phyloP scores from a whole-genome alignment of 1,140 invertebrate species.

The Rhagoletis pomonella region DNA sequence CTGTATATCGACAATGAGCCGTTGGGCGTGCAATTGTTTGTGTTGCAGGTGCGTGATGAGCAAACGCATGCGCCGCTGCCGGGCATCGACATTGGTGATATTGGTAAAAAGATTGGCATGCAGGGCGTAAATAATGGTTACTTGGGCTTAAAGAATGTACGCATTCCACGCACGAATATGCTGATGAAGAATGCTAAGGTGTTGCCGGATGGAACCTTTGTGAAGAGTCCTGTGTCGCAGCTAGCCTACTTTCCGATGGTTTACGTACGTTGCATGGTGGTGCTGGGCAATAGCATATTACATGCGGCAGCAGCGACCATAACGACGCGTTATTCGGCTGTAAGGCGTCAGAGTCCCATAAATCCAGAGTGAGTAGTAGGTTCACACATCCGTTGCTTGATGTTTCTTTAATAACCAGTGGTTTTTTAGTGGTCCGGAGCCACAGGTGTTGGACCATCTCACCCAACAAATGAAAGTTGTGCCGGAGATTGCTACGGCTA shows the following conservation, averaged over 20 bases:
- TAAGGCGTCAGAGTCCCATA: conserved; percentile 87
- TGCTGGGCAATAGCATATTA: conserved; percentile 80
- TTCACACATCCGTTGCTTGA: neutral
- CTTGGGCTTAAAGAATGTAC: conserved; percentile 86
- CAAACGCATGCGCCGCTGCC: conserved; percentile 88
- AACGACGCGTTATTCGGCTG: conserved; percentile 87
- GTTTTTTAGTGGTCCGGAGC: conserved; percentile 78
- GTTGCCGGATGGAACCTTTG: conserved; percentile 88
- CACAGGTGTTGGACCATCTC: conserved; percentile 91
- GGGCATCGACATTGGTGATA: conserved; percentile 93
- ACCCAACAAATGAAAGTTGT: conserved; percentile 94
- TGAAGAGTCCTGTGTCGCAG: conserved; percentile 87
- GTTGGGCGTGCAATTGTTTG: conserved; percentile 91
- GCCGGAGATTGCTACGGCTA: conserved; percentile 83
- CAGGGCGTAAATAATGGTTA: conserved; percentile 93
- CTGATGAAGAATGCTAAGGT: conserved; percentile 94
- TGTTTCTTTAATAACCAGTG: neutral
- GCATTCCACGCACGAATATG: conserved; percentile 91
- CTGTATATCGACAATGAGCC: conserved; percentile 87
- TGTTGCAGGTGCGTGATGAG: conserved; percentile 90
- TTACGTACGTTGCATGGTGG: conserved; percentile 82
- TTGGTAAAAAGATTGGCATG: conserved; percentile 92
- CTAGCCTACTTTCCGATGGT: conserved; percentile 95
- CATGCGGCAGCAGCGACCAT: conserved; percentile 88
- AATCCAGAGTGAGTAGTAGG: conserved; percentile 27